Base-by-base conservation (phyloP, 2,888 invertebrate species). In the Adelognathus sp. region DNA sequence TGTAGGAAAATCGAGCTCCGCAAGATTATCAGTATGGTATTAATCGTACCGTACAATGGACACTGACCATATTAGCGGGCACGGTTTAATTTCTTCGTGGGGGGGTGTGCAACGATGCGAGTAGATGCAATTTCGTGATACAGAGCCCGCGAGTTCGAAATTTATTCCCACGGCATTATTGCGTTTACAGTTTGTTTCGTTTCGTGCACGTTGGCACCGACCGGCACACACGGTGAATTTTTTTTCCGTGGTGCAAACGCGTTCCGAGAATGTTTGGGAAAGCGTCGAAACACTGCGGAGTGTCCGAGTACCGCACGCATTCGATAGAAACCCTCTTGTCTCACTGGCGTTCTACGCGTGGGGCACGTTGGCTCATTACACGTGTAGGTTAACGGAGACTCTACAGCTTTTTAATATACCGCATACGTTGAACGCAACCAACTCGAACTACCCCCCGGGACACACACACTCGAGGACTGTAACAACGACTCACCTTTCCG, bases 111-210 rank as follows among this genome's bases (percentile, higher is more conserved):
- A 64, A 7, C 69, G 69, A 29, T 50, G 61, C 67, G 27, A 67
- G 33, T 64, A 69, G 77, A 78, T 73, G 36, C 21, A 69, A 67
- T 61, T 50, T 61, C 39, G 36, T 46, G 73, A 69, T 77, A 69
- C 5, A 16, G 33, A 33, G 14, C 41, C 31, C 39, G 39, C 41
- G 21, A 52, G 31, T 61, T 56, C 21, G 56, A 46, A 71, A n/a
- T n/a, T n/a, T 66, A 71, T 79, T 79, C 79, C 75, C 79, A 79
- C 79, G 79, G 61, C 21, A 60, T 70, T 54, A 61, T 75, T 71
- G 39, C 21, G 54, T 27, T 27, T 36, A 61, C 36, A n/a, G n/a
- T n/a, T 46, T 36, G 52, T 74, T 66, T 64, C 58, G 58, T 66
- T 9, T 50, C 24, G 50, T 50, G 50, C 6, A 11, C 27, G 41